Base-by-base conservation (phyloP, 2,797 vertebrate species). In the Halcyon smyrnensis region DNA sequence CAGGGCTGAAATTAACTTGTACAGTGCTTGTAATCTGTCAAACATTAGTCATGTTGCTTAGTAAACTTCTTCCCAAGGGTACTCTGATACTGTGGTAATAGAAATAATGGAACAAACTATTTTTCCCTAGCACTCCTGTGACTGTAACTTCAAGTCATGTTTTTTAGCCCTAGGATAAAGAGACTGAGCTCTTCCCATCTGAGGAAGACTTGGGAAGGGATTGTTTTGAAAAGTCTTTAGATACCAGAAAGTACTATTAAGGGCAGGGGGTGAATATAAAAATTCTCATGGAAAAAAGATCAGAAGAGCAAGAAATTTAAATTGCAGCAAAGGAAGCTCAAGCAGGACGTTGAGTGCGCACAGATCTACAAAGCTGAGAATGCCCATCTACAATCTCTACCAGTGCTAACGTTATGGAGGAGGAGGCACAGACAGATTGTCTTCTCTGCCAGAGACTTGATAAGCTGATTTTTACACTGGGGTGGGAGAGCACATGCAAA, bases 21-120 rank as follows among this genome's bases (percentile, higher is more conserved):
- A 37, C 24, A 51, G 27, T 79, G 32, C 37, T 82, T 90, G 37
- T 78, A 85, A 87, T 78, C 76, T 95, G 91, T 91, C 69, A 91
- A 76, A n/a, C 67, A 37, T 77, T 92, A 85, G 71, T 90, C 27
- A 53, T 34, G 65, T 84, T 91, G 57, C 54, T 43, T 93, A 63
- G 65, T 91, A 78, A 84, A 86, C 37, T 36, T 76, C 46, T 43
- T 93, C 80, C 73, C 48, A 30, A 23, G 67, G 25, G 39, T 60
- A 25, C 80, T 91, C 43, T 65, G 27, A 43, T 93, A 30, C 65
- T 73, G 46, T 73, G 18, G 48, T 86, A 50, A 73, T 63, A 56
- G 73, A 60, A 53, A 36, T n/a, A 39, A 41, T 71, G 46, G 54
- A 93, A 68, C 17, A 86, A 75, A 37, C 20, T 87, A 6, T 54